These are phyloP conservation scores for Micrastur ruficollis DNA, from an alignment of 2,797 vertebrate genomes.

Conservation along the genomic window DNA sequence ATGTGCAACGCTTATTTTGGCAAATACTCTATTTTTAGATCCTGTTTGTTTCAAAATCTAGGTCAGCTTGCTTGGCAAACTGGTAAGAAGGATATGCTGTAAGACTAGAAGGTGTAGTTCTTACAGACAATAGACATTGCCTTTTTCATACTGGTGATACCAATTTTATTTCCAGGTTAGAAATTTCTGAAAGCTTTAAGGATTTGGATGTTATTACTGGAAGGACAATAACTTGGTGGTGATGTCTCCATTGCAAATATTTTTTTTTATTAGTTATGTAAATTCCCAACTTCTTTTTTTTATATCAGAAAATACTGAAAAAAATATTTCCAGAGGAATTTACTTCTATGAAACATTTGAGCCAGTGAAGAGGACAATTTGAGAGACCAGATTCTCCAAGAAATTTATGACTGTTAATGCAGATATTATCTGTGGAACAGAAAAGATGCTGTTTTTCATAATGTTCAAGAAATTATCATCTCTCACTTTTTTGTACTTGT, in stretches of 20 bases:
- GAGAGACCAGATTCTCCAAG: neutral
- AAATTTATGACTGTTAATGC: neutral
- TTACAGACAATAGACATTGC: neutral
- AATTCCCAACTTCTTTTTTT: neutral
- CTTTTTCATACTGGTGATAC: neutral
- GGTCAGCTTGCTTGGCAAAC: conserved; percentile 38
- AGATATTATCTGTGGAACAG: neutral
- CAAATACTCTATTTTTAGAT: conserved; percentile 46
- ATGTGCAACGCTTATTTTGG: conserved; percentile 28
- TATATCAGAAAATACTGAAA: neutral
- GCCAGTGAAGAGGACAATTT: neutral
- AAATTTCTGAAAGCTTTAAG: neutral
- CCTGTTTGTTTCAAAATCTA: conserved; percentile 56
- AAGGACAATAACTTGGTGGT: neutral
- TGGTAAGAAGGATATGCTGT: neutral
- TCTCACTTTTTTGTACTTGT: neutral
- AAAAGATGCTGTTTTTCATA: neutral
- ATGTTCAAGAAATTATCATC: neutral
- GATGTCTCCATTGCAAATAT: neutral
- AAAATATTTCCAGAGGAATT: neutral
- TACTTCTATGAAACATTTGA: neutral
- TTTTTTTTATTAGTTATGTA: neutral
- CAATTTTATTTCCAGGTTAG: neutral
- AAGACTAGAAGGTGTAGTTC: neutral
- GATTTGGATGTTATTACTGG: neutral